phyloP scores from a whole-genome alignment of 2,113 vertebrate species.

The Gorilla gorilla region DNA sequence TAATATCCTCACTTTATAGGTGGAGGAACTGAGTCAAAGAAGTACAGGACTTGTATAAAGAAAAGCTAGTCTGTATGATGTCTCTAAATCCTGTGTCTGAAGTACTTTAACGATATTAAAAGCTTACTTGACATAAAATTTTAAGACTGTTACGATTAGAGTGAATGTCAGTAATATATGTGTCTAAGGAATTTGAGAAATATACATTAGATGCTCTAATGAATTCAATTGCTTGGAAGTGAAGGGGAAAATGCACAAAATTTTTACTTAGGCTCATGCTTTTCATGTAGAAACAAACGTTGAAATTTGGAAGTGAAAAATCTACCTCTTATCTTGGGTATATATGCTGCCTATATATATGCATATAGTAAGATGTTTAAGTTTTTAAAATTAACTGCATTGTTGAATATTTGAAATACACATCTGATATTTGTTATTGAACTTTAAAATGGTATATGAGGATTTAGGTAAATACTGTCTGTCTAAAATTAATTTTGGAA shows the following conservation, averaged over 20 bases:
- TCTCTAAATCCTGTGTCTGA: neutral
- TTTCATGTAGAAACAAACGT: neutral
- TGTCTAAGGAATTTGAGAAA: neutral
- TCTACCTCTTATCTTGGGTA: neutral
- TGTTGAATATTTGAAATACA: slow-evolving; percentile 21
- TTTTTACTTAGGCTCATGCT: slow-evolving; percentile 20
- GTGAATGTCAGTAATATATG: neutral
- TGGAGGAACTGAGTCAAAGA: neutral
- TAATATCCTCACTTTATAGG: neutral
- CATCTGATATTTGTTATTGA: slow-evolving; percentile 71
- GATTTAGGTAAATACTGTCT: slow-evolving; percentile 48
- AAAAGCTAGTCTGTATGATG: neutral
- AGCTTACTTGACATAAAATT: neutral
- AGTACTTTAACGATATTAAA: neutral
- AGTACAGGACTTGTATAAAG: neutral
- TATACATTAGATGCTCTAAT: slow-evolving; percentile 3
- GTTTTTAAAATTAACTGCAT: neutral
- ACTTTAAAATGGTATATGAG: slow-evolving; percentile 54
- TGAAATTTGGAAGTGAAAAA: neutral
- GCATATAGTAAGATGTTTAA: slow-evolving; percentile 23
- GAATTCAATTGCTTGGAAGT: slow-evolving; percentile 17
- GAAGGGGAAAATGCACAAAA: neutral
- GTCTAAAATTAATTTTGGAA: slow-evolving; percentile 58
- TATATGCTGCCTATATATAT: neutral
- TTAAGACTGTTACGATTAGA: neutral